Conservation (phyloP, 1,140 invertebrate species). For the Drosophila kanapiae region DNA sequence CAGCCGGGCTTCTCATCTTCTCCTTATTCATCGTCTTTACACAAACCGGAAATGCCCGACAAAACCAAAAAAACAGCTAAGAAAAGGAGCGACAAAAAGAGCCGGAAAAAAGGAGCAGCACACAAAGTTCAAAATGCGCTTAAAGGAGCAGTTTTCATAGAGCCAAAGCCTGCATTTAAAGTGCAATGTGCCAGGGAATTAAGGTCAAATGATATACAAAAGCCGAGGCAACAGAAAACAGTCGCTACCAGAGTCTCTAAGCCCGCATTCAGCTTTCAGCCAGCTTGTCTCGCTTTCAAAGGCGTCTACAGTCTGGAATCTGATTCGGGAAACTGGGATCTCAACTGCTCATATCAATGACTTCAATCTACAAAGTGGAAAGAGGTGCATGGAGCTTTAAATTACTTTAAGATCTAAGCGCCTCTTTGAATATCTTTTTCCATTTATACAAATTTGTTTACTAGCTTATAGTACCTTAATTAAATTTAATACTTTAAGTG, state of each 20-base stretch:
- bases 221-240: slow-evolving; percentile 15
- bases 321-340: slow-evolving; percentile 3
- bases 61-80: slow-evolving; percentile 31
- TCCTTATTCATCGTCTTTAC: slow-evolving; percentile 42
- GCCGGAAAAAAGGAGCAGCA: slow-evolving; percentile 5
- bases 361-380: background rate
- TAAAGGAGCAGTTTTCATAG: slow-evolving; percentile 55
- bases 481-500: background rate
- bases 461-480: background rate
- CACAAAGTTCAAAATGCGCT: slow-evolving; percentile 70
- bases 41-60: slow-evolving; percentile 71
- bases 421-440: background rate
- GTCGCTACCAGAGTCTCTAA: slow-evolving; percentile 14
- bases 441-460: no score
- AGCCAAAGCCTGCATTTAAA: slow-evolving; percentile 59
- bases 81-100: slow-evolving; percentile 1
- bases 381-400: background rate
- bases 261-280: slow-evolving; percentile 26
- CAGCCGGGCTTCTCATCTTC: slow-evolving; percentile 37
- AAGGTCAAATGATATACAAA: slow-evolving; percentile 76
- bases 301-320: slow-evolving; percentile 28
- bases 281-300: slow-evolving; percentile 31
- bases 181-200: slow-evolving; percentile 77
- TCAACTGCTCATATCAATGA: slow-evolving; percentile 46
- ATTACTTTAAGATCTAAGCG: background rate